These are phyloP conservation scores for Pelvicachromis taeniatus DNA, from an alignment of 2,113 vertebrate genomes.

Conservation along the genomic window DNA sequence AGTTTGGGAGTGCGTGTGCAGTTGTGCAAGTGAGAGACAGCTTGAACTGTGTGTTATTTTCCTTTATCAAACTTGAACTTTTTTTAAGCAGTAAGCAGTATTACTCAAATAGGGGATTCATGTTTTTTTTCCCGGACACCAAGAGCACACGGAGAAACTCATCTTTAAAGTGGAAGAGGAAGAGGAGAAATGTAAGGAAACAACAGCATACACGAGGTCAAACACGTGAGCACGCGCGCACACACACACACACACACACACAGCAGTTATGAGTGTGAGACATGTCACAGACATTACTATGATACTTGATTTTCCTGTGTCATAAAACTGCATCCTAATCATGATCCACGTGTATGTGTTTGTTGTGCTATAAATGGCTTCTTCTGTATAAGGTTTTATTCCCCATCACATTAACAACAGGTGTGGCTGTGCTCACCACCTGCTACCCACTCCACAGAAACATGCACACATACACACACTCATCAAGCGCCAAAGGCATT, in stretches of 20 bases:
- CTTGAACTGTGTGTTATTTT: not conserved
- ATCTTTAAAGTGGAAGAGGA: not conserved
- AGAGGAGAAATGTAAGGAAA: not conserved
- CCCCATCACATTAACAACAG: constrained; percentile 37
- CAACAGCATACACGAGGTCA: not conserved
- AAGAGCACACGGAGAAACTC: not conserved
- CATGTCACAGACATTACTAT: not conserved
- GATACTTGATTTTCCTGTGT: not conserved
- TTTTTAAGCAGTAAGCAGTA: too few species aligned
- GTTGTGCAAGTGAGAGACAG: not conserved
- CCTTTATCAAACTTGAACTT: constrained; percentile 2
- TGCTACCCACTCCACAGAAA: constrained; percentile 13
- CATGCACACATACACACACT: not conserved
- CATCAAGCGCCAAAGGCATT: not conserved
- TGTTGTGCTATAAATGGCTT: constrained; percentile 20
- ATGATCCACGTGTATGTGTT: not conserved
- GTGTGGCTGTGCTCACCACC: constrained; percentile 40
- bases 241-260: not conserved
- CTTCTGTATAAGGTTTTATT: not conserved
- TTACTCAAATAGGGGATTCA: constrained; percentile 1
- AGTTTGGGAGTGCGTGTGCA: not conserved
- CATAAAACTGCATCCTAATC: not conserved
- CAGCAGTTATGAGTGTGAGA: not conserved
- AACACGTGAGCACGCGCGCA: not conserved
- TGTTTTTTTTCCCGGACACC: not conserved